Conservation (phyloP, 2,113 vertebrate species). For the Dromaius novaehollandiae region DNA sequence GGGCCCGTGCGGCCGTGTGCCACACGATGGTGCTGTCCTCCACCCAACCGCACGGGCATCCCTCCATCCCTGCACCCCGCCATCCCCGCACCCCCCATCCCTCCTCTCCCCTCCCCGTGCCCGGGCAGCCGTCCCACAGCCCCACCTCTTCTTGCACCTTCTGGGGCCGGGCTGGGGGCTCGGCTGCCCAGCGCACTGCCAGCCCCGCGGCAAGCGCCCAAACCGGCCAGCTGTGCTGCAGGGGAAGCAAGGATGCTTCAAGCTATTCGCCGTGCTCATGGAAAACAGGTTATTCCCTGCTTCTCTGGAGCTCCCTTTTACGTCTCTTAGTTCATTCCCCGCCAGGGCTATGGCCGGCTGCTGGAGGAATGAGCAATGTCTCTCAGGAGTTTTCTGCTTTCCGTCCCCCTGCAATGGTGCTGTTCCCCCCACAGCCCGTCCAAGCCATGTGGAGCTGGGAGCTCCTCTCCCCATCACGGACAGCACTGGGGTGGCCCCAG, state of each 20-base stretch:
- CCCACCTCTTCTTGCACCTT: no score
- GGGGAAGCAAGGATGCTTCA: neutral
- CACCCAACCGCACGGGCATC: neutral
- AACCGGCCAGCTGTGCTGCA: neutral
- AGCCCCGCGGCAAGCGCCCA: neutral
- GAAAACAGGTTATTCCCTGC: neutral
- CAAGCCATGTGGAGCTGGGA: no score
- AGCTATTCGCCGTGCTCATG: neutral
- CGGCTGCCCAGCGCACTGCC: no score
- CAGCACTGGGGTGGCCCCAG: no score
- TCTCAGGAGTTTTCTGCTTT: neutral
- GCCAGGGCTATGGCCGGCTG: neutral
- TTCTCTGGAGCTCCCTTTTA: neutral
- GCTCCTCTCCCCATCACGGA: no score
- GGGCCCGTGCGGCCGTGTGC: neutral
- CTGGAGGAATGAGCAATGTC: neutral
- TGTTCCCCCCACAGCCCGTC: neutral
- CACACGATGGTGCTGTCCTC: conserved; percentile 65
- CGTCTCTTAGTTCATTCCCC: accelerated
- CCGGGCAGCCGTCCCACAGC: neutral
- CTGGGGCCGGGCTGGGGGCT: no score
- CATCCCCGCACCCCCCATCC: neutral
- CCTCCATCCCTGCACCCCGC: neutral
- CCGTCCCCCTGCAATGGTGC: no score
- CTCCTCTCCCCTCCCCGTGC: neutral